These are phyloP conservation scores for Agrilus planipennis DNA, from an alignment of 1,140 invertebrate species.

Conservation along the genomic window DNA sequence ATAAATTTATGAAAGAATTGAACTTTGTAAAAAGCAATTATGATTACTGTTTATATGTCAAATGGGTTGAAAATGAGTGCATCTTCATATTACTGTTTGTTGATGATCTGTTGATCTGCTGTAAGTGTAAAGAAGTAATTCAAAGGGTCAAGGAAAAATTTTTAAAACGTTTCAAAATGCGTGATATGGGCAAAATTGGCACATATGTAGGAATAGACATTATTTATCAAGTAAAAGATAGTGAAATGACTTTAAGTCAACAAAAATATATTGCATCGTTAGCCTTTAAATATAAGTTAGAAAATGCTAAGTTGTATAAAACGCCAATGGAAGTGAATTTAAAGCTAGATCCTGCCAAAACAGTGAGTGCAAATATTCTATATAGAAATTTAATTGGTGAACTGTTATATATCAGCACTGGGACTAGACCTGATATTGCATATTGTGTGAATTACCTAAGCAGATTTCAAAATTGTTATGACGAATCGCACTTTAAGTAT, in stretches of 20 bases:
- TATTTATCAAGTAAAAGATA: conserved; percentile 12
- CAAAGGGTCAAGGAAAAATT: conserved; percentile 4
- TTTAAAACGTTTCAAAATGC: conserved; percentile 10
- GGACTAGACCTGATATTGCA: too few species aligned
- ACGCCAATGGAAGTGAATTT: too few species aligned
- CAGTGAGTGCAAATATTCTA: too few species aligned
- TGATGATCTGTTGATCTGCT: conserved; percentile 12
- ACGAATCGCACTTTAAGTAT: too few species aligned
- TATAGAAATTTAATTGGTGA: too few species aligned
- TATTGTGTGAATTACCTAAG: too few species aligned
- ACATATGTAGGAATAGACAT: conserved; percentile 16
- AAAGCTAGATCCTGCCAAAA: too few species aligned
- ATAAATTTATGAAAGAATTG: conserved; percentile 4
- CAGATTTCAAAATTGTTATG: too few species aligned
- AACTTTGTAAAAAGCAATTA: conserved; percentile 5
- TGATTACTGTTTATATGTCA: conserved; percentile 8
- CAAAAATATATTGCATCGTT: conserved; percentile 10
- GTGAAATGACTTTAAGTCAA: conserved; percentile 11
- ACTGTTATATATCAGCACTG: too few species aligned
- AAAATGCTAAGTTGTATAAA: too few species aligned
- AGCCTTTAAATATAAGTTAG: too few species aligned
- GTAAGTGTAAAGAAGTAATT: conserved; percentile 3
- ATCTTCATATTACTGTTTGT: conserved; percentile 11
- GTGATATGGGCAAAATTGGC: conserved; percentile 12
- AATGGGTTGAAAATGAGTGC: neutral